Conservation (phyloP, 1,140 invertebrate species). For the Drosophila obscura region DNA sequence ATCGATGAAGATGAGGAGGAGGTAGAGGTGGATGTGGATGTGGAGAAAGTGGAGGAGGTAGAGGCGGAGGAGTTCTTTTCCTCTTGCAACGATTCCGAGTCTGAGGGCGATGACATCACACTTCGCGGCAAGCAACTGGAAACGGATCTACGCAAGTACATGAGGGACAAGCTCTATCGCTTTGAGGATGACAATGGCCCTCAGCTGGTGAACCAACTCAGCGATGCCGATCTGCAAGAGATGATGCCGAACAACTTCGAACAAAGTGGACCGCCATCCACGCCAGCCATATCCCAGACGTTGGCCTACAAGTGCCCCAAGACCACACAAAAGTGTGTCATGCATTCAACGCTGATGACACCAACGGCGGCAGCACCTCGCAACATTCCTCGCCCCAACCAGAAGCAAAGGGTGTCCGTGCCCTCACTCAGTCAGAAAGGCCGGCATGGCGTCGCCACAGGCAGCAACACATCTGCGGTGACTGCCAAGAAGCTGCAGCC, state of each 20-base stretch:
- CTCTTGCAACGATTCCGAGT: too few species aligned
- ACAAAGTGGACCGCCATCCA: not conserved
- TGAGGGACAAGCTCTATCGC: slow-evolving; percentile 8
- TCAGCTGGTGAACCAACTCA: slow-evolving; percentile 28
- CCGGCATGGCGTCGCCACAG: not conserved
- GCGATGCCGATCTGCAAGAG: not conserved
- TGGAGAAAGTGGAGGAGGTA: too few species aligned
- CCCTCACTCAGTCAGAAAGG: not conserved
- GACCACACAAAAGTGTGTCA: too few species aligned
- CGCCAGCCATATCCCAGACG: slow-evolving; percentile 4
- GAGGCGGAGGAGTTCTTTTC: too few species aligned
- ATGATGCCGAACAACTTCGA: slow-evolving; percentile 1
- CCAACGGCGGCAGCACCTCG: not conserved
- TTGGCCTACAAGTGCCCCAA: slow-evolving; percentile 21
- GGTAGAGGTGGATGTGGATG: too few species aligned
- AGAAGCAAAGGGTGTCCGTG: too few species aligned
- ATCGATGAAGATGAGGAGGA: too few species aligned
- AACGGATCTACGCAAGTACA: too few species aligned
- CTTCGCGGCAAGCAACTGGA: too few species aligned
- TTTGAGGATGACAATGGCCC: slow-evolving; percentile 21
- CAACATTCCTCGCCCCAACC: not conserved
- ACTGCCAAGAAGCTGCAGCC: too few species aligned
- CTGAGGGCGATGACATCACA: too few species aligned
- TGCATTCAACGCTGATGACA: not conserved
- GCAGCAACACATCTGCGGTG: too few species aligned